Percentiles rank a stretch among this genome's conserved stretches.
These are phyloP conservation scores for Clupea harengus DNA, from an alignment of 2,113 vertebrate genomes.

Conservation along the genomic window DNA sequence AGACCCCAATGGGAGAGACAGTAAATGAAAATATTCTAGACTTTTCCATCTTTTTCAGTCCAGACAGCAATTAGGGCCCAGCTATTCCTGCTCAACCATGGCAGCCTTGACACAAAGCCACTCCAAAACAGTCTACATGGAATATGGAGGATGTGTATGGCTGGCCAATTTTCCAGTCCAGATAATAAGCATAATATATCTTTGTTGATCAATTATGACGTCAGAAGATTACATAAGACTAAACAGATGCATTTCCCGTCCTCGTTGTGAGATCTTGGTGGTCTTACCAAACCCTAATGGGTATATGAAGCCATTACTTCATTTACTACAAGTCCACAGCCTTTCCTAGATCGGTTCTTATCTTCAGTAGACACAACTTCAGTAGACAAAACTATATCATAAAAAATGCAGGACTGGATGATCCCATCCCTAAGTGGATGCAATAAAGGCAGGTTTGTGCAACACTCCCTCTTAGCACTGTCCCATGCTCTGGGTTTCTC, in stretches of 20 bases:
- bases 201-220: constrained; percentile 63
- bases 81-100: constrained; percentile 56
- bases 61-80: constrained; percentile 61
- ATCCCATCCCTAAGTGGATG: background rate
- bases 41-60: constrained; percentile 46
- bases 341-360: background rate
- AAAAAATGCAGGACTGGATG: background rate
- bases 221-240: constrained; percentile 60
- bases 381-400: constrained; percentile 6
- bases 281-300: background rate
- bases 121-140: constrained; percentile 51
- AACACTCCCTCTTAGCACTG: background rate
- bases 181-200: constrained; percentile 67
- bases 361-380: background rate
- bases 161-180: constrained; percentile 65
- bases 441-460: constrained; percentile 7
- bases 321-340: background rate
- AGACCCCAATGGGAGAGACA: constrained; percentile 48
- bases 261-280: background rate
- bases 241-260: constrained; percentile 32
- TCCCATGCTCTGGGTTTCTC: background rate
- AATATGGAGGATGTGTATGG: constrained; percentile 47
- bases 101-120: constrained; percentile 49
- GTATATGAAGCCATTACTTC: background rate
- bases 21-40: constrained; percentile 46